Evolutionary conservation across 2,888 invertebrate genomes (phyloP).

Genomic region (Cryptophagus acutangulus): DNA sequence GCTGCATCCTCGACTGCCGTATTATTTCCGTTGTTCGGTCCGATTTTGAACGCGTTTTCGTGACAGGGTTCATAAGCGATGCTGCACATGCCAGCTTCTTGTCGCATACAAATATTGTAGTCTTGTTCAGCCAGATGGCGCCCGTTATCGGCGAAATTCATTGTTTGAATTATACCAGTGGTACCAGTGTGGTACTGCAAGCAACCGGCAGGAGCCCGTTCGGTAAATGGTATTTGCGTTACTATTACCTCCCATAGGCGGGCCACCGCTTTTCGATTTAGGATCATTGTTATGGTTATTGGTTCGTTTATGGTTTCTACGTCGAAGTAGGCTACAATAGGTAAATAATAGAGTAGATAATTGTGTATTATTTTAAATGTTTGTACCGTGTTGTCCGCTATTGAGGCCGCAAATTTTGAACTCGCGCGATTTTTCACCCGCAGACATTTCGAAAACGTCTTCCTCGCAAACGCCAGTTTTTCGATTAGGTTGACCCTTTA

Average conservation of each 20-base stretch:
- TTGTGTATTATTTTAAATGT: constrained; percentile 3
- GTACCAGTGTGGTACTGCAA: constrained; percentile 61
- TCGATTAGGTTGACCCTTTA: constrained; percentile 76
- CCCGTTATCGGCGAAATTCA: constrained; percentile 79
- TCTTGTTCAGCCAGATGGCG: constrained; percentile 74
- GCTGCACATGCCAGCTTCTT: constrained; percentile 66
- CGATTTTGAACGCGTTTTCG: constrained; percentile 70
- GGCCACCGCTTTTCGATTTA: constrained; percentile 60
- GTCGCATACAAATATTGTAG: constrained; percentile 70
- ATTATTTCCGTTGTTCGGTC: constrained; percentile 43
- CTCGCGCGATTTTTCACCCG: constrained; percentile 55
- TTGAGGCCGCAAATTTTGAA: constrained; percentile 75
- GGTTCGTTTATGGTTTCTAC: constrained; percentile 55
- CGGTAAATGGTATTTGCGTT: constrained; percentile 69
- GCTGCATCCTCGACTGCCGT: constrained; percentile 14
- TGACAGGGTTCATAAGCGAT: constrained; percentile 74
- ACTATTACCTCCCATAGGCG: constrained; percentile 76
- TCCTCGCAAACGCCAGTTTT: constrained; percentile 74
- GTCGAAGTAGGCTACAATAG: constrained; percentile 62
- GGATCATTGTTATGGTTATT: constrained; percentile 51
- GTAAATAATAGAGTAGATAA: constrained; percentile 5
- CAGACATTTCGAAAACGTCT: constrained; percentile 61
- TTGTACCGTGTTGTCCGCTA: constrained; percentile 73
- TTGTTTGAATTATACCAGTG: constrained; percentile 62
- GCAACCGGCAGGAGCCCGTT: constrained; percentile 73